These are phyloP conservation scores for Ichneumon xanthorius DNA, from an alignment of 2,888 invertebrate genomes.

Conservation along the genomic window DNA sequence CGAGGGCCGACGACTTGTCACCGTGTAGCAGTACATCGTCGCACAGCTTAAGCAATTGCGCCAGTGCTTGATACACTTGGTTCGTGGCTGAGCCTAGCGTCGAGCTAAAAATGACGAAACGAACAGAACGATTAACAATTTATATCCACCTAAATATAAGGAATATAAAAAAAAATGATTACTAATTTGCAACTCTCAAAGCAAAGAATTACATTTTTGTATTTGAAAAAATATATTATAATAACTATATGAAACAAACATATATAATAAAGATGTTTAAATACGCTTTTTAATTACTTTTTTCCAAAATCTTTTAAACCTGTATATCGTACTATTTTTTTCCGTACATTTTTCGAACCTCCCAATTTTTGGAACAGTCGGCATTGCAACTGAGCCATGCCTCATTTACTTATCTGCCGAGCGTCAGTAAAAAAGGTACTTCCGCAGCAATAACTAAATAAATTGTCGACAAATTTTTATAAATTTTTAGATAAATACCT, in stretches of 20 bases:
- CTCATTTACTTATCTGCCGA: too few relatives aligned
- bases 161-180: neutral
- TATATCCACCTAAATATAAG: neutral
- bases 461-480: neutral
- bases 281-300: neutral
- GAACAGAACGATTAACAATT: neutral
- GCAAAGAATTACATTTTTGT: neutral
- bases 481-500: neutral
- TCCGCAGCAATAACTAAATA: neutral
- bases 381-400: too few relatives aligned
- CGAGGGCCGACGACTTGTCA: constrained; percentile 88
- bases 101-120: constrained; percentile 85
- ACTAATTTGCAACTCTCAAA: neutral
- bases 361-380: too few relatives aligned
- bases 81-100: constrained; percentile 92
- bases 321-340: neutral
- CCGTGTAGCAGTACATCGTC: constrained; percentile 94
- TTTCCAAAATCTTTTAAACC: neutral
- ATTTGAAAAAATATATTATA: neutral
- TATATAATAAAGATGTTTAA: too few relatives aligned
- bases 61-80: constrained; percentile 94
- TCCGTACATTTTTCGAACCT: too few relatives aligned
- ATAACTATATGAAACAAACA: too few relatives aligned
- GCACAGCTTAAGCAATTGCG: constrained; percentile 94
- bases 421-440: neutral